These are phyloP conservation scores for Sphenopsis melanotis DNA, from an alignment of 2,797 vertebrate species.

Conservation along the genomic window DNA sequence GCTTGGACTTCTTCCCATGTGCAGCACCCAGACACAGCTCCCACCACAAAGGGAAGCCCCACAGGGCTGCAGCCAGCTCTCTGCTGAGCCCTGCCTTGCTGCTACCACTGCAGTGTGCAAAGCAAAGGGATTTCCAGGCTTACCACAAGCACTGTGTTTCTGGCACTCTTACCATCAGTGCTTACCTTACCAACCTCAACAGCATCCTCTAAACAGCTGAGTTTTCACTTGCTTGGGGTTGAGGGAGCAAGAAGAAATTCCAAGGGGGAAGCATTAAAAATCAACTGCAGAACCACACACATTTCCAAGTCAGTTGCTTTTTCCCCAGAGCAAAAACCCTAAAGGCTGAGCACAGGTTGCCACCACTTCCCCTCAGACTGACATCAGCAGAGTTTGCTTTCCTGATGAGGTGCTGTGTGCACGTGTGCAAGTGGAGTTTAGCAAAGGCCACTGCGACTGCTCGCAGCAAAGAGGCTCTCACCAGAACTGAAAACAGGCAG, in stretches of 20 bases:
- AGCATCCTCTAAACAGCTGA: background rate
- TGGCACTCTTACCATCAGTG: background rate
- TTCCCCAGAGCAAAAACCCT: background rate
- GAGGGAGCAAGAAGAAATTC: background rate
- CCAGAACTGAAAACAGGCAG: conserved; percentile 13
- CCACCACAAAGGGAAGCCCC: background rate
- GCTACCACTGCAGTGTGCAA: background rate
- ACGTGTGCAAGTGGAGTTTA: background rate
- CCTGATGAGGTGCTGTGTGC: background rate
- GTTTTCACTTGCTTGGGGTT: background rate
- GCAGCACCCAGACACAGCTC: background rate
- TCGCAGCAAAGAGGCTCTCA: conserved; percentile 15
- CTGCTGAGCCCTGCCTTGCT: background rate
- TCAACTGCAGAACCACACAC: background rate
- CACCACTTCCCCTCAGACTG: background rate
- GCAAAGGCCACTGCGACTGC: background rate
- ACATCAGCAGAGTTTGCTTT: background rate
- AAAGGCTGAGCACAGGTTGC: background rate
- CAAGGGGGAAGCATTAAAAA: background rate
- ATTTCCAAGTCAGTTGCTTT: background rate
- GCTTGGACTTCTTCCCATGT: background rate
- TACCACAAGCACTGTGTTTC: background rate
- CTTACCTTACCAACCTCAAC: background rate
- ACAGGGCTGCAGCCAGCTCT: background rate
- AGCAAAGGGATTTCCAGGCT: background rate